These are phyloP conservation scores for Syngnathus typhle DNA, from an alignment of 2,113 vertebrate species.

Conservation along the genomic window DNA sequence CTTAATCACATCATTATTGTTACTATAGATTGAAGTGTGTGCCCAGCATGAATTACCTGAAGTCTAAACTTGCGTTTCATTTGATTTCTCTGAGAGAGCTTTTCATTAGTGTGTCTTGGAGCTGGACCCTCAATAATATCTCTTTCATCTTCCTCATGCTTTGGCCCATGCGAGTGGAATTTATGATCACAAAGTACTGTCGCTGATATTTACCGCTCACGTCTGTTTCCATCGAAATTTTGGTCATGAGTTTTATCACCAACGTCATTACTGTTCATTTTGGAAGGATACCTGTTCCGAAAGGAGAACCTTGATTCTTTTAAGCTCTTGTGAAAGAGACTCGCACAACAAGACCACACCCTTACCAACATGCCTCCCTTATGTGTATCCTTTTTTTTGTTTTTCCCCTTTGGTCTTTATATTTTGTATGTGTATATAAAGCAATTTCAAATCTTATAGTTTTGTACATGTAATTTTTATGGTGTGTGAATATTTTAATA, in stretches of 20 bases:
- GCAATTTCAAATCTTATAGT: conserved; percentile 80
- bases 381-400: conserved; percentile 44
- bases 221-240: conserved; percentile 2
- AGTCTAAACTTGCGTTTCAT: conserved; percentile 5
- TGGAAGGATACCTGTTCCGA: conserved; percentile 10
- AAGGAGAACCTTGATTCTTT: conserved; percentile 34
- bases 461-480: conserved; percentile 84
- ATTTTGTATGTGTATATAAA: conserved; percentile 78
- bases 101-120: conserved; percentile 17
- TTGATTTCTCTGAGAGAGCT: conserved; percentile 6
- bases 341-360: not conserved
- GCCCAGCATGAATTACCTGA: conserved; percentile 8
- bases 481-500: conserved; percentile 73
- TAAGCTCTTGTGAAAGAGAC: conserved; percentile 23
- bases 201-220: conserved; percentile 11
- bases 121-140: conserved; percentile 10
- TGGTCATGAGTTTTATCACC: conserved; percentile 11
- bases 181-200: conserved; percentile 9
- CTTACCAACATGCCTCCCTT: conserved; percentile 17
- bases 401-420: conserved; percentile 64
- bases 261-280: conserved; percentile 12
- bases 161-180: conserved; percentile 12
- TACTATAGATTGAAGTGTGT: not conserved
- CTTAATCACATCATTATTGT: conserved; percentile 4
- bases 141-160: conserved; percentile 2